phyloP scores from a whole-genome alignment of 2,888 invertebrate species.

The Archips crataeganus region DNA sequence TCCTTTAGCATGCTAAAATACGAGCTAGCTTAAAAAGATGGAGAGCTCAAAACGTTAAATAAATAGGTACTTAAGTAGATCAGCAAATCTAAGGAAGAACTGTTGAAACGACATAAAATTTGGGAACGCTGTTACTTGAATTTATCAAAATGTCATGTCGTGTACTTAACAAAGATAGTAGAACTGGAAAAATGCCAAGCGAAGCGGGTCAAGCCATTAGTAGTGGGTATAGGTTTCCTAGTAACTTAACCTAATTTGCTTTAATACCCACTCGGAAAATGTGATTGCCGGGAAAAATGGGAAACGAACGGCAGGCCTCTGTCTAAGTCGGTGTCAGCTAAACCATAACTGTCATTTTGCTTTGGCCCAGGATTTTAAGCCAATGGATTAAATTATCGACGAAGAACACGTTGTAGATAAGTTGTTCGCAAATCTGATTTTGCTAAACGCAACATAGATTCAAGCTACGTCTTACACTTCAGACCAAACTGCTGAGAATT shows the following conservation, averaged over 20 bases:
- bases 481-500: not conserved
- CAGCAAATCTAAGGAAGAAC: not conserved
- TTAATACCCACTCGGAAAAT: not conserved
- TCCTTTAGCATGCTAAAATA: not conserved
- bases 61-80: not conserved
- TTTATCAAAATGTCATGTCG: constrained; percentile 10
- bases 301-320: not conserved
- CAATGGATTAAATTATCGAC: no score
- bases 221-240: constrained; percentile 16
- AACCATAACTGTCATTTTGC: not conserved
- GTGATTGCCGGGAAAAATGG: not conserved
- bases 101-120: not conserved
- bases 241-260: constrained; percentile 20
- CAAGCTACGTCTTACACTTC: not conserved
- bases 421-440: not conserved
- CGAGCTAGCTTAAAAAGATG: not conserved
- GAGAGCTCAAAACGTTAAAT: not conserved
- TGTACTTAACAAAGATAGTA: not conserved
- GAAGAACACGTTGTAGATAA: no score
- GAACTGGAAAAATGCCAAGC: constrained; percentile 14
- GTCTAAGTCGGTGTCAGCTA: not conserved
- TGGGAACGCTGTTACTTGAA: not conserved
- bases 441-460: not conserved
- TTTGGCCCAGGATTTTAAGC: not conserved
- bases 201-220: constrained; percentile 3